phyloP scores from a whole-genome alignment of 2,113 vertebrate species.

The Podilymbus podiceps region DNA sequence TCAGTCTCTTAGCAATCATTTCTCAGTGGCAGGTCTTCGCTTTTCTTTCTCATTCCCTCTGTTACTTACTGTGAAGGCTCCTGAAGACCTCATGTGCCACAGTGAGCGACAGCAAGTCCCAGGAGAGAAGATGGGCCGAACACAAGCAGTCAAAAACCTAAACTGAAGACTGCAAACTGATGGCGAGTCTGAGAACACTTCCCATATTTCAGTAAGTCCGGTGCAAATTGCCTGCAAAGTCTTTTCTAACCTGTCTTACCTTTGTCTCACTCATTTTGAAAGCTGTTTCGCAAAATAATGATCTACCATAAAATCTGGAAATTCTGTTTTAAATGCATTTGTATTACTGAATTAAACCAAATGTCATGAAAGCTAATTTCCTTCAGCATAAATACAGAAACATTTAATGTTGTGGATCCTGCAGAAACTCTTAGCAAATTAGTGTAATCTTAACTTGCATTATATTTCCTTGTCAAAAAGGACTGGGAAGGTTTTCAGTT shows the following conservation, averaged over 20 bases:
- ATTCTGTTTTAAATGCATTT: not conserved
- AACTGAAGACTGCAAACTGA: not conserved
- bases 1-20: not conserved
- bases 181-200: not conserved
- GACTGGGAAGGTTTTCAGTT: not conserved
- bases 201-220: not conserved
- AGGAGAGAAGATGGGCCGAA: not conserved
- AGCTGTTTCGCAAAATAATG: not conserved
- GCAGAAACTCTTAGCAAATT: not conserved
- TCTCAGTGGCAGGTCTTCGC: not conserved
- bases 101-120: not conserved
- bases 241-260: not conserved
- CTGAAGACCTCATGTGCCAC: not conserved
- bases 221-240: not conserved
- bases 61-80: not conserved
- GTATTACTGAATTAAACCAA: not conserved
- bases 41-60: not conserved
- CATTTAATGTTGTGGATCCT: not conserved
- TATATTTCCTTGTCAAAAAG: constrained; percentile 7
- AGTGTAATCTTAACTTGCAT: constrained; percentile 17
- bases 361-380: not conserved
- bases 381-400: constrained; percentile 3
- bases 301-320: not conserved
- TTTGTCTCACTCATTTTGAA: not conserved
- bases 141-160: not conserved